Evolutionary conservation across 2,113 vertebrate genomes (phyloP).

Genomic region (Herpetotheres cachinnans): DNA sequence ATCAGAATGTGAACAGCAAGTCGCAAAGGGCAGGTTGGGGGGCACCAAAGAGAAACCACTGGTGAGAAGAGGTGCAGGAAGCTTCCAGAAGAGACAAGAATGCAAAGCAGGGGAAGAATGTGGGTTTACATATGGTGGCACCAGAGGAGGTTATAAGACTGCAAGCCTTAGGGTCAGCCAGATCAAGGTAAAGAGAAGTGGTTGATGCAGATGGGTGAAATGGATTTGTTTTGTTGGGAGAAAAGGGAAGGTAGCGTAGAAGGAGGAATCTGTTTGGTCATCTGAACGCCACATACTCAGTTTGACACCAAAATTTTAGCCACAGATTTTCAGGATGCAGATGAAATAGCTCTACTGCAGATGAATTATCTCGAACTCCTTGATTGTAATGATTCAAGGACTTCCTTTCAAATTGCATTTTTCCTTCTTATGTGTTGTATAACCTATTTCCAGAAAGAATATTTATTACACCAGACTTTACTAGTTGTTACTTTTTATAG

Average conservation of each 20-base stretch:
- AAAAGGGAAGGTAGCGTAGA: neutral
- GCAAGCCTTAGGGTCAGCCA: neutral
- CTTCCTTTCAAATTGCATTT: constrained; percentile 22
- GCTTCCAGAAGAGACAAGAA: neutral
- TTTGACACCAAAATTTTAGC: neutral
- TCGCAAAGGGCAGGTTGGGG: neutral
- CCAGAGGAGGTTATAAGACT: neutral
- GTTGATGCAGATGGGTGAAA: neutral
- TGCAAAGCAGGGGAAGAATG: neutral
- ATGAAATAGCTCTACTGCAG: neutral
- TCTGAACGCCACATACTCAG: neutral
- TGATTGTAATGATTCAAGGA: neutral
- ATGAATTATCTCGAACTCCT: neutral
- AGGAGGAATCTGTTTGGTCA: neutral
- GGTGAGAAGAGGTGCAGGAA: neutral
- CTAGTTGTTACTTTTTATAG: neutral
- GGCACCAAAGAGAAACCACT: neutral
- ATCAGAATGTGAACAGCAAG: accelerated
- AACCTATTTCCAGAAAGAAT: neutral
- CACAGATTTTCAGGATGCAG: neutral
- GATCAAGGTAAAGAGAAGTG: neutral
- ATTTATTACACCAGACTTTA: neutral
- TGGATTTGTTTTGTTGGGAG: neutral
- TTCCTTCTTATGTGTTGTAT: neutral
- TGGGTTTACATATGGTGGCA: neutral